These are phyloP conservation scores for Megamerina dolium DNA, from an alignment of 2,888 invertebrate genomes.

Conservation along the genomic window DNA sequence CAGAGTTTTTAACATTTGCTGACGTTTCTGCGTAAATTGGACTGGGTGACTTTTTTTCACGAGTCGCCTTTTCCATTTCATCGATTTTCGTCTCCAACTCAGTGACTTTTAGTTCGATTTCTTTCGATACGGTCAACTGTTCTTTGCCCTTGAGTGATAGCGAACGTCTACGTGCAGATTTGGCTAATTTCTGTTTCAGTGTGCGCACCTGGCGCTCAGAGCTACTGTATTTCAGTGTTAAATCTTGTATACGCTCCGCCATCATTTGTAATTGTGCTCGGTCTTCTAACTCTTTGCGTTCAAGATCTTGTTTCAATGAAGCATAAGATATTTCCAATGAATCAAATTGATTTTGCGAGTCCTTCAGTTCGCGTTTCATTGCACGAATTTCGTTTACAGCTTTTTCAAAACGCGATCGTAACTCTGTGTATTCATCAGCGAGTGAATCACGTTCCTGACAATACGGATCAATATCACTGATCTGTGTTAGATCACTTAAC, in stretches of 20 bases:
- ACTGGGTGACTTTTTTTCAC: conserved; percentile 18
- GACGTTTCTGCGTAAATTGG: conserved; percentile 10
- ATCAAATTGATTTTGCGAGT: conserved; percentile 74
- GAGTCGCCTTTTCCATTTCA: conserved; percentile 53
- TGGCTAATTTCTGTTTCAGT: conserved; percentile 72
- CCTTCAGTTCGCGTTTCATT: conserved; percentile 73
- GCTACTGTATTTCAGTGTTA: conserved; percentile 72
- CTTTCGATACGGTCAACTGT: conserved; percentile 72
- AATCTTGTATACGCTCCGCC: conserved; percentile 76
- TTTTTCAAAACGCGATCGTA: conserved; percentile 71
- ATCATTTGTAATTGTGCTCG: conserved; percentile 72
- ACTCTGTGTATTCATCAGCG: conserved; percentile 73
- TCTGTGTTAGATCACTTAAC: conserved; percentile 72
- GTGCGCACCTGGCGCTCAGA: conserved; percentile 77
- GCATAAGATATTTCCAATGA: conserved; percentile 73
- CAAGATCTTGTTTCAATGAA: conserved; percentile 67
- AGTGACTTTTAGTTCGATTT: conserved; percentile 77
- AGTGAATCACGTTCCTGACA: conserved; percentile 68
- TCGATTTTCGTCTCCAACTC: conserved; percentile 73
- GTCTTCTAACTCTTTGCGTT: conserved; percentile 57
- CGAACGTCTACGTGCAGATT: conserved; percentile 73
- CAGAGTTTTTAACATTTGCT: conserved; percentile 3
- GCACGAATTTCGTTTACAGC: conserved; percentile 77
- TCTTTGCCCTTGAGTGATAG: conserved; percentile 78
- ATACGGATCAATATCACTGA: conserved; percentile 71